Percentiles rank a stretch among this genome's conserved stretches.
These are phyloP conservation scores for Zaprionus lineosus DNA, from an alignment of 2,888 invertebrate genomes.

Conservation along the genomic window DNA sequence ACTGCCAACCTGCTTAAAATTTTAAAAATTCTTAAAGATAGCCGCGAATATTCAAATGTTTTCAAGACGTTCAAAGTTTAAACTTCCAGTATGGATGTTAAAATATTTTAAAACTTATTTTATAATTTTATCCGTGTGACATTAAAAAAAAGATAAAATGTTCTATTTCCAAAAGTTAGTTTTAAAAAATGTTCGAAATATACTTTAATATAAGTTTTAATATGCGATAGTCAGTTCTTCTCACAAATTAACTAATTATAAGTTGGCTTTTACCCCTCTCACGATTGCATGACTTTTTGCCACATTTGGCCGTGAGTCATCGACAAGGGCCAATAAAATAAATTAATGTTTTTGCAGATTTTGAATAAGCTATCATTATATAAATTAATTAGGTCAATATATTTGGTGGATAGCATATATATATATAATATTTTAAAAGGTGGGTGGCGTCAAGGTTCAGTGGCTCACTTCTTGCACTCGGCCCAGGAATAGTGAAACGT, in stretches of 20 bases:
- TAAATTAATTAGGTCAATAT: conserved; percentile 34
- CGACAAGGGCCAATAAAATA: conserved; percentile 22
- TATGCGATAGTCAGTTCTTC: no score
- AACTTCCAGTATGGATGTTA: no score
- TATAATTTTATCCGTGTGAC: no score
- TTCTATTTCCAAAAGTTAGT: no score
- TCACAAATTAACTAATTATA: conserved; percentile 13
- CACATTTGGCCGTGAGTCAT: conserved; percentile 23
- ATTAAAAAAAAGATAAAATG: no score
- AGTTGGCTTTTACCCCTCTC: conserved; percentile 5
- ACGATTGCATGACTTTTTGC: conserved; percentile 1
- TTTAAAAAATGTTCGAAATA: no score
- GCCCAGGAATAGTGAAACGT: conserved; percentile 75
- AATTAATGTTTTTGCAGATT: conserved; percentile 35
- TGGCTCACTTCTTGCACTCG: conserved; percentile 61
- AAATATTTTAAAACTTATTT: no score
- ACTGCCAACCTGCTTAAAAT: conserved; percentile 44
- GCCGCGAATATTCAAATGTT: conserved; percentile 22
- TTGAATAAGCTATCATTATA: conserved; percentile 27
- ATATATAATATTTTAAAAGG: no score
- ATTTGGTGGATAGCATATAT: background rate
- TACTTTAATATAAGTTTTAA: background rate
- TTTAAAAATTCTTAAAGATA: background rate
- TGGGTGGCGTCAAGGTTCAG: conserved; percentile 24
- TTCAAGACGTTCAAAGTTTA: no score